These are phyloP conservation scores for Castor canadensis DNA, from an alignment of 2,113 vertebrate genomes.

Conservation along the genomic window DNA sequence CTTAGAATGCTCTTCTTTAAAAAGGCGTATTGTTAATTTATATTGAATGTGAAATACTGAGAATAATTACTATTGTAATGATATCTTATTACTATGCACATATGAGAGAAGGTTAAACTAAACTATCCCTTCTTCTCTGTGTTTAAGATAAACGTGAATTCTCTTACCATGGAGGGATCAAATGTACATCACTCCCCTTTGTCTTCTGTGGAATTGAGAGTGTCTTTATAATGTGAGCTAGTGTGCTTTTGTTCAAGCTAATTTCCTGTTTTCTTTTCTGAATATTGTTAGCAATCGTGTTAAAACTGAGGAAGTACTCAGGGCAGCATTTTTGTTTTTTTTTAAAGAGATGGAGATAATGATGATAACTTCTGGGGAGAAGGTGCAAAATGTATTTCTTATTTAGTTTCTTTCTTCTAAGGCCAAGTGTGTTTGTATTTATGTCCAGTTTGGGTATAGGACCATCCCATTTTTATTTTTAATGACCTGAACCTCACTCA, in stretches of 20 bases:
- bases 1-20: background rate
- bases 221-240: background rate
- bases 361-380: background rate
- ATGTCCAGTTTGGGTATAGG: background rate
- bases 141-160: background rate
- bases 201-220: background rate
- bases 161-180: background rate
- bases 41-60: background rate
- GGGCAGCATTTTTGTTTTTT: background rate
- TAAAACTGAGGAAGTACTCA: constrained; percentile 33
- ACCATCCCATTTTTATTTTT: constrained; percentile 33
- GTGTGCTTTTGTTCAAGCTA: background rate
- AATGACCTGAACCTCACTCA: background rate
- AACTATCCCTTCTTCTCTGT: background rate
- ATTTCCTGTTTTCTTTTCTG: background rate
- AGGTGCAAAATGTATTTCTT: background rate
- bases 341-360: background rate
- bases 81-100: background rate
- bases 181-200: background rate
- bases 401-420: background rate
- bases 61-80: background rate
- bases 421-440: background rate
- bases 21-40: background rate
- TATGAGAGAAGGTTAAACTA: background rate
- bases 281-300: constrained; percentile 1